A percentile compares a stretch with the other conserved stretches of the same genome.
Conservation (phyloP, 2,797 vertebrate species). For the Cebuella pygmaea region DNA sequence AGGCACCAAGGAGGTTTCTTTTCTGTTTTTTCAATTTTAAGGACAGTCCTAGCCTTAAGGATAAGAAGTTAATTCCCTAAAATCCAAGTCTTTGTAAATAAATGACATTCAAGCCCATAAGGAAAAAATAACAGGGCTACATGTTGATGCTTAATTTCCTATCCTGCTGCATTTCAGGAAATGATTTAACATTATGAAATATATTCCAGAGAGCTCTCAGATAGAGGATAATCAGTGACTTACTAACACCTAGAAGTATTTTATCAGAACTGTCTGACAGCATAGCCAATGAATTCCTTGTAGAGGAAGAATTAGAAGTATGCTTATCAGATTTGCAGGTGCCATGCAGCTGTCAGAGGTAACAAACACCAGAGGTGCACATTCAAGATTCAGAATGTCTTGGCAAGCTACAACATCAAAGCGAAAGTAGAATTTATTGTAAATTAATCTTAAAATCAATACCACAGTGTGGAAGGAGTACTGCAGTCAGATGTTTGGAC, state of each 20-base stretch:
- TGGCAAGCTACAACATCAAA: background rate
- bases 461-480: background rate
- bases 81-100: conserved; percentile 42
- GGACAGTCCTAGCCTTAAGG: conserved; percentile 34
- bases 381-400: background rate
- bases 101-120: background rate
- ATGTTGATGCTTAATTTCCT: conserved; percentile 40
- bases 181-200: background rate
- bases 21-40: background rate
- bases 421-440: background rate
- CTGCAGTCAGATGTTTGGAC: background rate
- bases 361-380: background rate
- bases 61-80: conserved; percentile 39
- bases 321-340: background rate
- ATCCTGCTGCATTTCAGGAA: background rate
- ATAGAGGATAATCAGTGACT: background rate
- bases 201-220: background rate
- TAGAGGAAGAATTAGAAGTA: background rate
- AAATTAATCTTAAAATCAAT: background rate
- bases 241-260: background rate
- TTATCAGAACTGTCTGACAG: background rate
- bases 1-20: background rate
- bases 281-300: background rate
- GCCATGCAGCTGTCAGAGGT: background rate
- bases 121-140: background rate